phyloP scores from a whole-genome alignment of 2,888 invertebrate species.

The Zootermopsis nevadensis region DNA sequence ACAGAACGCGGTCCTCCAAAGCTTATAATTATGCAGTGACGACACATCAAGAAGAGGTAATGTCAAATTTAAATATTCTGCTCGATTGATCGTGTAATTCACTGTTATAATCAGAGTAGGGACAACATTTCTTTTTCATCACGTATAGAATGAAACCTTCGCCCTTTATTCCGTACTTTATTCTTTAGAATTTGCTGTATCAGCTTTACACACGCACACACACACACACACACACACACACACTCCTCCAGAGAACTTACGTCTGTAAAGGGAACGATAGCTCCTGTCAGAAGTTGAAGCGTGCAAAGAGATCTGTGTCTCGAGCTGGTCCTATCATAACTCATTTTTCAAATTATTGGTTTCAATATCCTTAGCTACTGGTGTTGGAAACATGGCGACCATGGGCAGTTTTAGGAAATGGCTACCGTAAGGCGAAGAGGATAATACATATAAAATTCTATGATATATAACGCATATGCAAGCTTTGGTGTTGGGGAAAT shows the following conservation, averaged over 20 bases:
- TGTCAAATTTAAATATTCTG: too few relatives aligned
- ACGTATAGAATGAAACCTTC: neutral
- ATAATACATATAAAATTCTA: neutral
- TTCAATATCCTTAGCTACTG: slow-evolving; percentile 22
- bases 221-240: neutral
- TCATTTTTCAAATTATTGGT: slow-evolving; percentile 32
- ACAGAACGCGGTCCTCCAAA: too few relatives aligned
- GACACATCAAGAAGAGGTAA: too few relatives aligned
- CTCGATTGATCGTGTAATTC: too few relatives aligned
- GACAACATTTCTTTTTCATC: neutral
- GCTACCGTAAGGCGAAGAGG: neutral
- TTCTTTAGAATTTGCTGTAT: neutral
- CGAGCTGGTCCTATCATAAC: slow-evolving; percentile 19
- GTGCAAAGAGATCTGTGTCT: neutral
- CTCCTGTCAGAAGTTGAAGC: neutral
- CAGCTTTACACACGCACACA: neutral
- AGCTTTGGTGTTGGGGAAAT: neutral
- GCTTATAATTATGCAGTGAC: too few relatives aligned
- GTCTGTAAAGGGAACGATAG: neutral
- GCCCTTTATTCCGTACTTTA: neutral
- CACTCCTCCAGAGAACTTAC: neutral
- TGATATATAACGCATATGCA: neutral
- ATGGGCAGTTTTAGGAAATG: neutral
- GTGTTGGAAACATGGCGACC: neutral
- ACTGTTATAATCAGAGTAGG: neutral